A percentile compares a stretch with the other conserved stretches of the same genome.
Evolutionary conservation across 1,140 invertebrate genomes (phyloP).

Genomic region (Paracyclopina nana): DNA sequence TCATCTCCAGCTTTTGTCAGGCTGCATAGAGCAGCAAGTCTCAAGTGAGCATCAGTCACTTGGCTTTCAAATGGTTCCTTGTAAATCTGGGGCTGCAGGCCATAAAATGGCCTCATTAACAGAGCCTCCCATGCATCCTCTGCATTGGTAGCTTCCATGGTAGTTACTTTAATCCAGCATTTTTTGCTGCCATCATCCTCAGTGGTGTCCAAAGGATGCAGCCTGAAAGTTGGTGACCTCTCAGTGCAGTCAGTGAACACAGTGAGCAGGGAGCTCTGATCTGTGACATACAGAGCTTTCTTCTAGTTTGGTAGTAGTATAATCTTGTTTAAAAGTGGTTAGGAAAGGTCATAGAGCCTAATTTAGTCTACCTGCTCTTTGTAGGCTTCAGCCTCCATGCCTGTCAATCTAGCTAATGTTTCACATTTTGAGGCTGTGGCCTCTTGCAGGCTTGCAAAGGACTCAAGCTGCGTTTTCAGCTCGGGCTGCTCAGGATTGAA

Average conservation of each 20-base stretch:
- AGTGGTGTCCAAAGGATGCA: not conserved
- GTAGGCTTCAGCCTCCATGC: not conserved
- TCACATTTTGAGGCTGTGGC: not conserved
- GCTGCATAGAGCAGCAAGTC: not conserved
- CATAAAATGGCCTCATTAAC: not conserved
- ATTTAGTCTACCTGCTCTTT: not conserved
- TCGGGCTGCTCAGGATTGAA: no score
- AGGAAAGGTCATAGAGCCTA: no score
- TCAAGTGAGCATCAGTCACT: not conserved
- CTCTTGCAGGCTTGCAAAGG: no score
- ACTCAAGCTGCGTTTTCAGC: no score
- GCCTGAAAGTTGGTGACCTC: not conserved
- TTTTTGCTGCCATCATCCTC: not conserved
- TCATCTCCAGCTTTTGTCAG: not conserved
- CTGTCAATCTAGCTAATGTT: not conserved
- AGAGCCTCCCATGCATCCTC: not conserved
- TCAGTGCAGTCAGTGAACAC: not conserved
- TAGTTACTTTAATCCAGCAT: not conserved
- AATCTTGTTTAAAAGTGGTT: no score
- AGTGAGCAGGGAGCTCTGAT: not conserved
- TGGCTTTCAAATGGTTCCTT: not conserved
- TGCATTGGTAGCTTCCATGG: not conserved
- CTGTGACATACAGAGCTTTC: no score
- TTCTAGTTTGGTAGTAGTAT: no score
- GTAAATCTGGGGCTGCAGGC: not conserved